Evolutionary conservation across 2,888 invertebrate species (phyloP).

Genomic region (Callinectes sapidus): DNA sequence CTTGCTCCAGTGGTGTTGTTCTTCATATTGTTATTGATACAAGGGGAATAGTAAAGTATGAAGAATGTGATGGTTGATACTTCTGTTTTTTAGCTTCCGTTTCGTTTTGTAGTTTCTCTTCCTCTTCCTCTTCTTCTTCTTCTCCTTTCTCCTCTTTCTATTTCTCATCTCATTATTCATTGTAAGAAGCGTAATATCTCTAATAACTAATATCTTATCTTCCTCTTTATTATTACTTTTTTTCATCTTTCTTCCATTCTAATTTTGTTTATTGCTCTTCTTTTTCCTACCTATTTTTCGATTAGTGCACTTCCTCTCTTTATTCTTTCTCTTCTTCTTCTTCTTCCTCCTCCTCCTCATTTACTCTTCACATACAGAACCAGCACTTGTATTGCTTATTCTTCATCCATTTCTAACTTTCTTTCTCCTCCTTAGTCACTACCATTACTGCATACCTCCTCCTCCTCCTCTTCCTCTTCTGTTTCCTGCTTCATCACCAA

Average conservation of each 20-base stretch:
- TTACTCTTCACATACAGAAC: background rate
- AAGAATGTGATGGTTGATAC: too few species aligned
- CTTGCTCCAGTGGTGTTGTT: background rate
- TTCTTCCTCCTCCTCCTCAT: too few species aligned
- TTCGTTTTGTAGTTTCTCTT: background rate
- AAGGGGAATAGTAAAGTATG: too few species aligned
- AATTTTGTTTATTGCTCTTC: background rate
- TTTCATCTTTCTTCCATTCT: background rate
- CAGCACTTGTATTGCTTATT: background rate
- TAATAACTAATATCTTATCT: background rate
- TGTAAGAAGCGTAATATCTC: too few species aligned
- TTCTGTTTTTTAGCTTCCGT: too few species aligned
- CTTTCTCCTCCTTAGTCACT: background rate
- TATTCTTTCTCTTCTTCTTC: background rate
- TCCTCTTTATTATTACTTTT: background rate
- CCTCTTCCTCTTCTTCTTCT: background rate
- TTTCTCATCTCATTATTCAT: background rate
- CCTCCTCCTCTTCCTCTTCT: background rate
- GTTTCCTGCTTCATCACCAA: background rate
- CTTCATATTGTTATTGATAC: too few species aligned
- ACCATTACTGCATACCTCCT: background rate
- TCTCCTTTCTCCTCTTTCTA: background rate
- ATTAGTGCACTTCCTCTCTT: background rate
- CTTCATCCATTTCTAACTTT: background rate
- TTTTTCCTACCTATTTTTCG: background rate